These are phyloP conservation scores for Psylliodes chrysocephalus DNA, from an alignment of 2,888 invertebrate species.

Conservation along the genomic window DNA sequence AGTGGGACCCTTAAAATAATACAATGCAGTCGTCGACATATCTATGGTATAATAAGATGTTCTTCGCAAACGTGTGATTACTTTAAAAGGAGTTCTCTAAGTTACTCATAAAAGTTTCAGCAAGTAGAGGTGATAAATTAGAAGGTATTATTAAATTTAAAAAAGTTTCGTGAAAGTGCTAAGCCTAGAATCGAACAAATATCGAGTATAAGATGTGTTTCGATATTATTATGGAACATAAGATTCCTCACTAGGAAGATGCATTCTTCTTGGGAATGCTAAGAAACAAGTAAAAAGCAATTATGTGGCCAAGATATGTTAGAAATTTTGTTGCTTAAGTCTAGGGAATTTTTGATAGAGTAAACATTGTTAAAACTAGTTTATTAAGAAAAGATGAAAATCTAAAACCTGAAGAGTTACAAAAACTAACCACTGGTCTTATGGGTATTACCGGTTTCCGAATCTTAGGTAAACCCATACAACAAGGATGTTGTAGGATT, in stretches of 20 bases:
- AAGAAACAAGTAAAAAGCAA: constrained; percentile 7
- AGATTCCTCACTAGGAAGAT: too few relatives aligned
- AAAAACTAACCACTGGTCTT: constrained; percentile 21
- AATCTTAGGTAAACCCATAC: constrained; percentile 23
- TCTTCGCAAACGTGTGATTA: not conserved
- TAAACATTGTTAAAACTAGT: constrained; percentile 1
- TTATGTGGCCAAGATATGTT: not conserved
- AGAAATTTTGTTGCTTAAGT: not conserved
- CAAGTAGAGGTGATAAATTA: constrained; percentile 3
- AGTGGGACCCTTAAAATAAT: not conserved
- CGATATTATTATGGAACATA: not conserved
- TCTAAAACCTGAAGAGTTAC: not conserved
- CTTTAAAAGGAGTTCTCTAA: not conserved
- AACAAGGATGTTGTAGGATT: constrained; percentile 2
- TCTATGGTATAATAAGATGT: not conserved
- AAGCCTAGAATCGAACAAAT: not conserved
- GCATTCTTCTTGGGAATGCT: constrained; percentile 6
- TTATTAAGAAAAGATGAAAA: constrained; percentile 15
- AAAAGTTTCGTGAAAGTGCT: constrained; percentile 2
- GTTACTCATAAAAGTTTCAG: not conserved
- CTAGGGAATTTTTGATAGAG: constrained; percentile 5
- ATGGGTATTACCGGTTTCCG: constrained; percentile 23
- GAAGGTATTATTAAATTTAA: not conserved
- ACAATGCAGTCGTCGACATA: not conserved
- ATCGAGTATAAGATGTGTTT: not conserved